Conservation (phyloP, 53 echinoderm and acorn worm genomes). For the Temnopleurus reevesii region DNA sequence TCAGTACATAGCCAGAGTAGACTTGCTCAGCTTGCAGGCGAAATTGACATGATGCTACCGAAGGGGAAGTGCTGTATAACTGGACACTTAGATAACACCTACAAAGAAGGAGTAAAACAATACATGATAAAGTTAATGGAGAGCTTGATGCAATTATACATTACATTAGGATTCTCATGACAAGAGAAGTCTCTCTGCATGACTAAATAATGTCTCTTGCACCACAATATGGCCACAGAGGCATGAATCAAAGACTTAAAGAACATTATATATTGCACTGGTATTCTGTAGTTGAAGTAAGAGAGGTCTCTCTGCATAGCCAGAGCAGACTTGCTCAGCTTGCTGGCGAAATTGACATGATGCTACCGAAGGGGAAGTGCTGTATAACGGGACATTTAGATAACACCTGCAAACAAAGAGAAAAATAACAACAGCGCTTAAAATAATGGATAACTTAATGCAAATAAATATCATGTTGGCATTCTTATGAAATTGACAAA, state of each 20-base stretch:
- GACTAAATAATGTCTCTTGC: too few relatives aligned
- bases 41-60: conserved; percentile 82
- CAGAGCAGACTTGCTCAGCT: conserved; percentile 19
- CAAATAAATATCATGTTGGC: too few relatives aligned
- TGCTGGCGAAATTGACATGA: conserved; percentile 81
- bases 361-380: conserved; percentile 88
- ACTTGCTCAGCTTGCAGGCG: conserved; percentile 65
- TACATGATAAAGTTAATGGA: too few relatives aligned
- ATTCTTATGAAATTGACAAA: too few relatives aligned
- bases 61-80: conserved; percentile 92
- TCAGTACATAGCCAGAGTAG: not conserved
- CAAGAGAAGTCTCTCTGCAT: too few relatives aligned
- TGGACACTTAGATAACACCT: conserved; percentile 87
- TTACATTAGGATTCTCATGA: too few relatives aligned
- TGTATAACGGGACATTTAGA: conserved; percentile 86
- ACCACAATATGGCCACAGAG: too few relatives aligned
- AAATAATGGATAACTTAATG: too few relatives aligned
- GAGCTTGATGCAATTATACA: too few relatives aligned
- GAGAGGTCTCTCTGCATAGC: not conserved
- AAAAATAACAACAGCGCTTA: too few relatives aligned
- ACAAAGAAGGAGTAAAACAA: not conserved
- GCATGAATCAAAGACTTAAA: too few relatives aligned
- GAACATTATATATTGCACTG: too few relatives aligned
- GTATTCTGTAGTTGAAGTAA: not conserved
- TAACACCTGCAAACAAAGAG: conserved; percentile 62